A percentile compares a stretch with the other conserved stretches of the same genome.
phyloP scores from a whole-genome alignment of 1,140 invertebrate species.

The Mizuhopecten yessoensis region DNA sequence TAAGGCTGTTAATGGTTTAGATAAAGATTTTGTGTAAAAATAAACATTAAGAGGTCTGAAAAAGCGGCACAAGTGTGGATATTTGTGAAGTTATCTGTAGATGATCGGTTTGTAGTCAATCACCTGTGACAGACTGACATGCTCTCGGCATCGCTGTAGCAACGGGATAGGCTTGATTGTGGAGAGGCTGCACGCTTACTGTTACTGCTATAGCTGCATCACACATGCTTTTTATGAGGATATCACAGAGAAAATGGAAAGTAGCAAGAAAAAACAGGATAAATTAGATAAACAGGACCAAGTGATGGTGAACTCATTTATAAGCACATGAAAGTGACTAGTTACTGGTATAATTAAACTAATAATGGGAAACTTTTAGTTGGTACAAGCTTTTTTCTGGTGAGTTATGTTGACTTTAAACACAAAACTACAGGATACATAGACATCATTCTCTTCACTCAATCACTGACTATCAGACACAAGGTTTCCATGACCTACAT shows the following conservation, averaged over 20 bases:
- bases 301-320: neutral
- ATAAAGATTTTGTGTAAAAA: neutral
- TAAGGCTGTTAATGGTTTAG: neutral
- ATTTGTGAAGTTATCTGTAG: neutral
- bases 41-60: neutral
- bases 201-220: neutral
- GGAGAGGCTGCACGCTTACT: neutral
- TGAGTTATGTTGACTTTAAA: neutral
- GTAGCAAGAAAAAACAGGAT: neutral
- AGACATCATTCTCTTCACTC: neutral
- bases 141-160: neutral
- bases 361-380: neutral
- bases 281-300: neutral
- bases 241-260: constrained; percentile 2
- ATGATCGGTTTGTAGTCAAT: constrained; percentile 27
- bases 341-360: neutral
- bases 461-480: neutral
- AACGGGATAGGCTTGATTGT: neutral
- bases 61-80: neutral
- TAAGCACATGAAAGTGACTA: neutral
- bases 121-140: neutral
- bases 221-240: neutral
- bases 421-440: neutral
- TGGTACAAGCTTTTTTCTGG: neutral
- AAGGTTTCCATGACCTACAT: neutral